Evolutionary conservation across 2,888 invertebrate genomes (phyloP).

Genomic region (Cyclophora albipunctata): DNA sequence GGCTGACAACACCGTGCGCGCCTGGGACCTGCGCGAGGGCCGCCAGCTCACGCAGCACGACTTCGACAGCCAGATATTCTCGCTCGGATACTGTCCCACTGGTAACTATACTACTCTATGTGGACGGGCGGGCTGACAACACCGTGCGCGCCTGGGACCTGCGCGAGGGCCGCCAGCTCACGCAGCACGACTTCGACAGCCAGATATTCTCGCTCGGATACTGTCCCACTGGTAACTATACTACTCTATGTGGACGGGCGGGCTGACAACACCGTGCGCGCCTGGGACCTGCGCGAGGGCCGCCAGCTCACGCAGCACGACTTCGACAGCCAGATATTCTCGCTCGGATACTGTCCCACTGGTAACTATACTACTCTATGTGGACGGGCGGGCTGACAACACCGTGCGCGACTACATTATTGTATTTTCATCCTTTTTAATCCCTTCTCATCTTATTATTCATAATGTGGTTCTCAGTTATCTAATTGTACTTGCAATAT

Average conservation of each 20-base stretch:
- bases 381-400: not conserved
- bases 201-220: constrained; percentile 91
- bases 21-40: constrained; percentile 96
- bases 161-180: constrained; percentile 92
- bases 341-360: constrained; percentile 93
- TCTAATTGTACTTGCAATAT: no score
- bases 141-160: constrained; percentile 98
- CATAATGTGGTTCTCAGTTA: no score
- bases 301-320: constrained; percentile 96
- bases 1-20: constrained; percentile 97
- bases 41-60: constrained; percentile 96
- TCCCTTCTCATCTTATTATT: no score
- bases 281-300: constrained; percentile 96
- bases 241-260: constrained; percentile 86
- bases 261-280: constrained; percentile 97
- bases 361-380: constrained; percentile 53
- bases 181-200: constrained; percentile 96
- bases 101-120: constrained; percentile 65
- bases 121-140: constrained; percentile 98
- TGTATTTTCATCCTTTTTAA: no score
- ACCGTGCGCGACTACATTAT: not conserved
- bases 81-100: constrained; percentile 93
- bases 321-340: constrained; percentile 93
- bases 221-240: constrained; percentile 86
- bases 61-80: constrained; percentile 93